phyloP scores from a whole-genome alignment of 2,113 vertebrate species.

The Lepisosteus oculatus region DNA sequence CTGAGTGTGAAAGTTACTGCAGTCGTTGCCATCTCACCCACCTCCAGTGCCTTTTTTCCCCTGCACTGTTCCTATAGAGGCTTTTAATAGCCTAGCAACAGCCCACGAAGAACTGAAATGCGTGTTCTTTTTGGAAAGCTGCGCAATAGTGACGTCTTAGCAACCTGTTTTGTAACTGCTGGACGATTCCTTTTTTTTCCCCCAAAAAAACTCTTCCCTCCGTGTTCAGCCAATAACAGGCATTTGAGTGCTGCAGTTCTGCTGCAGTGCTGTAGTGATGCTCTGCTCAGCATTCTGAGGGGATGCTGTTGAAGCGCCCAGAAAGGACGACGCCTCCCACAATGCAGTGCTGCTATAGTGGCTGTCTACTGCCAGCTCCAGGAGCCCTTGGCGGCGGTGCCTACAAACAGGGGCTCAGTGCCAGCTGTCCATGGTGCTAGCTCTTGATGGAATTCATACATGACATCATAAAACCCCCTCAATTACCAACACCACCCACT shows the following conservation, averaged over 20 bases:
- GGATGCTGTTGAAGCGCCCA: conserved; percentile 14
- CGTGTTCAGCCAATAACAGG: not conserved
- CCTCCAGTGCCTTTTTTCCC: conserved; percentile 45
- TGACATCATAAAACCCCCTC: not conserved
- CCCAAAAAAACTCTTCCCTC: not conserved
- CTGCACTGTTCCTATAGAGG: conserved; percentile 50
- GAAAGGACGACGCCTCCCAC: conserved; percentile 20
- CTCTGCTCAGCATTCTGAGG: conserved; percentile 50
- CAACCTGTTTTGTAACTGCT: too few relatives aligned
- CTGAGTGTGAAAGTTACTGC: too few relatives aligned
- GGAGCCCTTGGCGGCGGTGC: conserved; percentile 8
- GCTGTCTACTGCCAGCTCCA: conserved; percentile 41
- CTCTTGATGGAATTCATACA: not conserved
- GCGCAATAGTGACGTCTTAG: too few relatives aligned
- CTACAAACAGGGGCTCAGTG: not conserved
- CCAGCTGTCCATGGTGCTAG: not conserved
- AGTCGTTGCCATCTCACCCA: too few relatives aligned
- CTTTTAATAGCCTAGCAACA: too few relatives aligned
- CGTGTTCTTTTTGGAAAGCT: too few relatives aligned
- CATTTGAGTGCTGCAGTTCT: not conserved
- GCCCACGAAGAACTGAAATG: too few relatives aligned
- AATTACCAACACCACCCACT: not conserved
- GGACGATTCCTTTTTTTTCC: not conserved
- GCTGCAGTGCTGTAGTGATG: conserved; percentile 24
- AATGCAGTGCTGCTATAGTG: conserved; percentile 38